phyloP scores from a whole-genome alignment of 2,888 invertebrate species.

The Escarpia spicata region DNA sequence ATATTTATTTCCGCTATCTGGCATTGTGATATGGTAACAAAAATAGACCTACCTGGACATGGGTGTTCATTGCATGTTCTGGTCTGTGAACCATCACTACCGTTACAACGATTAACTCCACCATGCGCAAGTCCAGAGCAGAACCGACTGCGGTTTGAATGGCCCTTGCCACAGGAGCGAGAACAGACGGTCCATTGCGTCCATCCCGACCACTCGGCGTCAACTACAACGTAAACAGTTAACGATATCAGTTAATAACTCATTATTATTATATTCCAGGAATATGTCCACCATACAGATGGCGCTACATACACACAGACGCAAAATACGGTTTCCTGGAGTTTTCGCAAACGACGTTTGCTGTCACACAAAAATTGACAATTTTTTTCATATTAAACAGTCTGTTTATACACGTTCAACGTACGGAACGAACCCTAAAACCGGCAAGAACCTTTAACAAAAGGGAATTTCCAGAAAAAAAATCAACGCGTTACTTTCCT shows the following conservation, averaged over 20 bases:
- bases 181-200: background rate
- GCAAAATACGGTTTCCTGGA: too few species aligned
- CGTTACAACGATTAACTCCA: background rate
- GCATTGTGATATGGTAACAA: too few species aligned
- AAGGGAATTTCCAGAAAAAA: too few species aligned
- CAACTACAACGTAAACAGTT: background rate
- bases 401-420: too few species aligned
- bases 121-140: background rate
- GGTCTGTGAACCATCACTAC: background rate
- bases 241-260: background rate
- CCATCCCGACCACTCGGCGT: background rate
- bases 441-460: too few species aligned
- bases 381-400: too few species aligned
- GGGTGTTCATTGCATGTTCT: background rate
- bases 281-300: background rate
- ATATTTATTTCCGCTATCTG: too few species aligned
- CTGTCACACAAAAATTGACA: too few species aligned
- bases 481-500: too few species aligned
- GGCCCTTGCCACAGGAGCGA: background rate
- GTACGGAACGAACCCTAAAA: too few species aligned
- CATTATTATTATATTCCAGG: background rate
- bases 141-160: background rate
- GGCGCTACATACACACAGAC: too few species aligned
- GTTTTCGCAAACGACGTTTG: too few species aligned
- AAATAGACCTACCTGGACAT: background rate